These are phyloP conservation scores for Acropternis orthonyx DNA, from an alignment of 2,797 vertebrate genomes.

Conservation along the genomic window DNA sequence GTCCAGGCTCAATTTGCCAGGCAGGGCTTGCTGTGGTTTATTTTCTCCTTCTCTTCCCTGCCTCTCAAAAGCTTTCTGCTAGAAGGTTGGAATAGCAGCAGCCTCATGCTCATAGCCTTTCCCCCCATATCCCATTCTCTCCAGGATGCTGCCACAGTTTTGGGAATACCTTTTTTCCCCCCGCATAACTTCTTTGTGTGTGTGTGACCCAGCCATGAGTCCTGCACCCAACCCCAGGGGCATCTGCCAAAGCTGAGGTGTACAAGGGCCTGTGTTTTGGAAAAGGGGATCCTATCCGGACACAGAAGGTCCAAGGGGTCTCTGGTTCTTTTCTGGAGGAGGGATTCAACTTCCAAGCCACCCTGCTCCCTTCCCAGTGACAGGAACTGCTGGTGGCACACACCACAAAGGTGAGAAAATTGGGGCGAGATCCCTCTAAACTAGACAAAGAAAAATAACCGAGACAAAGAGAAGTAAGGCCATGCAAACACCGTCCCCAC, in stretches of 20 bases:
- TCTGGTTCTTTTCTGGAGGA: background rate
- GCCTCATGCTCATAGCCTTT: background rate
- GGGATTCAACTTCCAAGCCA: background rate
- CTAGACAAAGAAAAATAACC: background rate
- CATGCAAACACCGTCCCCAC: background rate
- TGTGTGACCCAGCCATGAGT: background rate
- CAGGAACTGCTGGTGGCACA: background rate
- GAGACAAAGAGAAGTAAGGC: background rate
- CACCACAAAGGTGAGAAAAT: background rate
- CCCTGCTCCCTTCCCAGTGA: background rate
- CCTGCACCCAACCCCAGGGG: background rate
- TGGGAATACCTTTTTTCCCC: background rate
- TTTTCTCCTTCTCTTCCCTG: background rate
- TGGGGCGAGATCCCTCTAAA: background rate
- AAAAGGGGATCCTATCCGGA: background rate
- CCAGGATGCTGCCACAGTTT: background rate
- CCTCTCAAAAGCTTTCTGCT: background rate
- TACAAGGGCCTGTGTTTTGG: background rate
- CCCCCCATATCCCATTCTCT: fast-evolving
- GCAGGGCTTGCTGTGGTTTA: background rate
- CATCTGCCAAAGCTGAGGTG: background rate
- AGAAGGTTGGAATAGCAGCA: background rate
- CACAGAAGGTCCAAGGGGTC: background rate
- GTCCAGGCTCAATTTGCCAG: background rate
- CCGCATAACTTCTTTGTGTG: fast-evolving